phyloP scores from a whole-genome alignment of 2,888 invertebrate species.

The Koerneria pararmatus region DNA sequence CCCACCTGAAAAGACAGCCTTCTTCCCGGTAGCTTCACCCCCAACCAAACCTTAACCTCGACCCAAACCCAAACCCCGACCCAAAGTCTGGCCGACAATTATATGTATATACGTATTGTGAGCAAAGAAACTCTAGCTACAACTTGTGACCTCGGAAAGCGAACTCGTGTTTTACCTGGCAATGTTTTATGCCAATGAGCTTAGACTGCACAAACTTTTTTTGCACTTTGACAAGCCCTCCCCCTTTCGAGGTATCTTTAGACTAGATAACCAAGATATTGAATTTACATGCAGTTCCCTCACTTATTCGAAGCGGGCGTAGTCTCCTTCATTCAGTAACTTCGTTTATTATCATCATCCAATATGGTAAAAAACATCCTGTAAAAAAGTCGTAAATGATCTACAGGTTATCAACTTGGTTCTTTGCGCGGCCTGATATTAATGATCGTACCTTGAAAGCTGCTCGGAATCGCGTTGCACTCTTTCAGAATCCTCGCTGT shows the following conservation, averaged over 20 bases:
- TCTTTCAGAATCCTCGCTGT: conserved; percentile 45
- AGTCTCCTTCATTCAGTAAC: not conserved
- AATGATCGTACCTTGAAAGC: conserved; percentile 28
- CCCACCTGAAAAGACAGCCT: conserved; percentile 24
- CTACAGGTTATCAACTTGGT: not conserved
- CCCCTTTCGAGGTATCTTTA: too few species aligned
- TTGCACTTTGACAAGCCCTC: too few species aligned
- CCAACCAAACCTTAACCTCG: not conserved
- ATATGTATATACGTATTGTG: too few species aligned
- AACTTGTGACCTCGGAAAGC: too few species aligned
- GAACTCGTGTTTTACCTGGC: too few species aligned
- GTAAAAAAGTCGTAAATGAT: not conserved
- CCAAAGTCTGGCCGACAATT: too few species aligned
- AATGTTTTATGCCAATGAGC: too few species aligned
- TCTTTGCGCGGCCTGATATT: not conserved
- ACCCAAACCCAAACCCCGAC: too few species aligned
- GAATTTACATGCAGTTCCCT: not conserved
- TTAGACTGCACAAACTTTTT: too few species aligned
- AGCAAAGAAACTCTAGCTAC: too few species aligned
- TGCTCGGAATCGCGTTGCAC: conserved; percentile 36
- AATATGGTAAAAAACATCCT: not conserved
- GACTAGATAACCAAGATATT: too few species aligned
- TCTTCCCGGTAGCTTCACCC: not conserved
- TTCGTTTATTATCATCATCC: not conserved
- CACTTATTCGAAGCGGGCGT: not conserved